Evolutionary conservation across 2,113 vertebrate genomes (phyloP).

Genomic region (Phocoena sinus): DNA sequence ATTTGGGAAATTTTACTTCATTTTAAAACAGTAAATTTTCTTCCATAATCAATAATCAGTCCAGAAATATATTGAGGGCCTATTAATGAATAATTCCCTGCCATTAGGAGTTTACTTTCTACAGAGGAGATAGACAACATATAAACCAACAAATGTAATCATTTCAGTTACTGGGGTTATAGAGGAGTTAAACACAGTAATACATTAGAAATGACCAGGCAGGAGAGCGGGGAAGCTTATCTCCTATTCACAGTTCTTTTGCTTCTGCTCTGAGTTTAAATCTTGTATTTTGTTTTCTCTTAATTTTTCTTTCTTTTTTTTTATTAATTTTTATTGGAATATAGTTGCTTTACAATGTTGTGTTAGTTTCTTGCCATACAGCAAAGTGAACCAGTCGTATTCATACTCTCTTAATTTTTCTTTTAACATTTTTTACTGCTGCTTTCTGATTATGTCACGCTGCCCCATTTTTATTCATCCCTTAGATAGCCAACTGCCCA

Average conservation of each 20-base stretch:
- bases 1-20: conserved; percentile 3
- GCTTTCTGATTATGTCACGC: background rate
- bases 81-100: background rate
- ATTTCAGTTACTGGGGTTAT: background rate
- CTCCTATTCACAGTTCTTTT: background rate
- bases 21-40: background rate
- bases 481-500: background rate
- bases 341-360: too few relatives aligned
- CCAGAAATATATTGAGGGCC: background rate
- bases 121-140: background rate
- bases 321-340: too few relatives aligned
- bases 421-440: background rate
- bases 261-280: background rate
- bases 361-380: too few relatives aligned
- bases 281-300: background rate
- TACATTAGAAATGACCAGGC: background rate
- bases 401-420: background rate
- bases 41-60: background rate
- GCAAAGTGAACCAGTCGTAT: too few relatives aligned
- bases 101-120: background rate
- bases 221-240: background rate
- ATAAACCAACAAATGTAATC: background rate
- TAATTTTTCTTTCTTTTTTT: background rate
- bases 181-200: background rate
- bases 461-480: background rate